A percentile compares a stretch with the other conserved stretches of the same genome.
These are phyloP conservation scores for Geococcyx californianus DNA, from an alignment of 2,113 vertebrate species.

Conservation along the genomic window DNA sequence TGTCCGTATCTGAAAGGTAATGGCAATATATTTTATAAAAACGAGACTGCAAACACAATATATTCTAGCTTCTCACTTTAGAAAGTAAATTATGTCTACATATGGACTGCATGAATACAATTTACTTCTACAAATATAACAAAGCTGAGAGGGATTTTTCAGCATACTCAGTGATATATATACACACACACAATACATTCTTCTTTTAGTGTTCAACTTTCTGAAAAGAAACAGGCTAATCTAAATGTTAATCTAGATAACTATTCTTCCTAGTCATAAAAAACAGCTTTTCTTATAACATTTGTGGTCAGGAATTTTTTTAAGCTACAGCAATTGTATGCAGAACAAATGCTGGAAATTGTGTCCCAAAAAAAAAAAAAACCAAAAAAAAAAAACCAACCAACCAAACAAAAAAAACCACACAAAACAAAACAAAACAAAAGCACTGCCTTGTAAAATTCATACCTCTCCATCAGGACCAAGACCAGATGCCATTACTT, in stretches of 20 bases:
- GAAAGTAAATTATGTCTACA: neutral
- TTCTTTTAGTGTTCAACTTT: neutral
- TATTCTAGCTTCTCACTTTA: too few species aligned
- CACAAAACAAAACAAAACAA: too few species aligned
- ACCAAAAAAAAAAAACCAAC: neutral
- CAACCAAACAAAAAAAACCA: too few species aligned
- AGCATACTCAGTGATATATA: neutral
- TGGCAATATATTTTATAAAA: neutral
- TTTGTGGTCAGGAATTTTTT: neutral
- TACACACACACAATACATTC: neutral
- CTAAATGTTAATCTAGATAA: neutral
- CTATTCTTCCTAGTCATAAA: neutral
- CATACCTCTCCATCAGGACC: slow-evolving; percentile 97
- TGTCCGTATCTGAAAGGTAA: neutral
- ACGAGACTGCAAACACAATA: too few species aligned
- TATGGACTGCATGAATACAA: neutral
- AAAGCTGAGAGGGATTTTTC: neutral
- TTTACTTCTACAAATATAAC: neutral
- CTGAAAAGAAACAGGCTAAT: neutral
- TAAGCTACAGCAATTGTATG: neutral
- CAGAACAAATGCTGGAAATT: neutral
- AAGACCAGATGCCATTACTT: slow-evolving; percentile 86
- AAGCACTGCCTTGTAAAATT: neutral
- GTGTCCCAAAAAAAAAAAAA: neutral
- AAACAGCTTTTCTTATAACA: neutral